Base-by-base conservation (phyloP, 2,113 vertebrate genomes). In the Gavialis gangeticus region DNA sequence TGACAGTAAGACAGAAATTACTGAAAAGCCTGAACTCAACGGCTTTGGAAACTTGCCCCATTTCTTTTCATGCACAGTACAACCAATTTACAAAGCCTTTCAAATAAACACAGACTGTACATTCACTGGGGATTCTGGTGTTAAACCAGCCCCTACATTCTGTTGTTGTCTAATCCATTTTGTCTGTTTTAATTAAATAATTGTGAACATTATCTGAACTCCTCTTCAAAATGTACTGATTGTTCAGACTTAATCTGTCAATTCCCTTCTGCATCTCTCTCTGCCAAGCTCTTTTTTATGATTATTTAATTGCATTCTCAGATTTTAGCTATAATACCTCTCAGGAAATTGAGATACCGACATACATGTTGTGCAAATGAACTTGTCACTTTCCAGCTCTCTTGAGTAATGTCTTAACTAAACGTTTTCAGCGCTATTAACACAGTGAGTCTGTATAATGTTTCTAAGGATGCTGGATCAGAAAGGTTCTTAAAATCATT, bases 151-250 rank as follows among this genome's bases (percentile, higher is more conserved):
- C 22, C 79, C 89, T 91, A 88, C 73, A 84, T 21, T 76, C 34
- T 60, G 30, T 13, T 91, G 64, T 62, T 76, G 11, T 91, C 25
- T 82, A 94, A 96, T 91, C 86, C 55, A 84, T 93, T 97, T 83
- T 90, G 10, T 93, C 18, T 88, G 4, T 1, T 63, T 97, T 92
- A 94, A 92, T 88, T 90, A 95, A 91, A 66, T 94, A 90, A 91
- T 83, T 92, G 17, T 84, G 89, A 90, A 93, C 28, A 85, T 76
- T 77, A 75, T 80, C 46, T 46, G 24, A 85, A 77, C n/a, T 93
- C 57, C 71, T 87, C 55, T 57, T 92, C 76, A 92, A 62, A 86
- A 60, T 59, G 18, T 80, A 93, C 66, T 88, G 76, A 73, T 30
- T 91, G 21, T 84, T 87, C 82, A 15, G 82, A 94, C 92, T 76